Conservation (phyloP, 2,113 vertebrate genomes). For the Hirundichthys speculiger region DNA sequence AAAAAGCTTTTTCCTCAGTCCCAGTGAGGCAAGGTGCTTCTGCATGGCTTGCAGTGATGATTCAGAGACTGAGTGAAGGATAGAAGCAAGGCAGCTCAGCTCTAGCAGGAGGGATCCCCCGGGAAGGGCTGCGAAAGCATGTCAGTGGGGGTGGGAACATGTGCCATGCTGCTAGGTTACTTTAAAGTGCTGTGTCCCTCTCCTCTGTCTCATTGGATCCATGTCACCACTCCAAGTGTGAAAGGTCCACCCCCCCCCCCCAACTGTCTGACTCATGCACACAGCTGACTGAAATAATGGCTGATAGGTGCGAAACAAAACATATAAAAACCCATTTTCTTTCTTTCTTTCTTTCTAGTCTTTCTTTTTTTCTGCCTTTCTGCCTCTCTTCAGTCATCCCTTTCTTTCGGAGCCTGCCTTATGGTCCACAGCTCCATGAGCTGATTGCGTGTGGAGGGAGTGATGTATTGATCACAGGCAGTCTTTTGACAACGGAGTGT, state of each 20-base stretch:
- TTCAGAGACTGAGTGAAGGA: constrained; percentile 82
- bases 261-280: constrained; percentile 75
- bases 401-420: constrained; percentile 46
- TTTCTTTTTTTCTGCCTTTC: not conserved
- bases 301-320: constrained; percentile 83
- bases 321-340: constrained; percentile 57
- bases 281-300: constrained; percentile 83
- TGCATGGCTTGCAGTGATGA: constrained; percentile 92
- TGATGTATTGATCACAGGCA: constrained; percentile 72
- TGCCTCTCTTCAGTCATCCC: not conserved
- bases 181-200: constrained; percentile 88
- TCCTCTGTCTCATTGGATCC: constrained; percentile 96
- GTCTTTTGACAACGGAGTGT: constrained; percentile 67
- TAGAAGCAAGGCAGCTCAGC: constrained; percentile 80
- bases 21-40: constrained; percentile 88
- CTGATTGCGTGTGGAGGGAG: constrained; percentile 70
- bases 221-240: constrained; percentile 92
- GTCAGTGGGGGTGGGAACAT: constrained; percentile 85
- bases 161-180: constrained; percentile 88
- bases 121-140: constrained; percentile 79
- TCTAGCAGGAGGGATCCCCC: constrained; percentile 85
- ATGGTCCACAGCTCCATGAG: constrained; percentile 65
- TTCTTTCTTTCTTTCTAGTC: not conserved
- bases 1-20: constrained; percentile 89
- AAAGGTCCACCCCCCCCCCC: constrained; percentile 69